Percentiles rank a stretch among this genome's conserved stretches.
These are phyloP conservation scores for Mesocricetus auratus DNA, from an alignment of 2,113 vertebrate genomes.

Conservation along the genomic window DNA sequence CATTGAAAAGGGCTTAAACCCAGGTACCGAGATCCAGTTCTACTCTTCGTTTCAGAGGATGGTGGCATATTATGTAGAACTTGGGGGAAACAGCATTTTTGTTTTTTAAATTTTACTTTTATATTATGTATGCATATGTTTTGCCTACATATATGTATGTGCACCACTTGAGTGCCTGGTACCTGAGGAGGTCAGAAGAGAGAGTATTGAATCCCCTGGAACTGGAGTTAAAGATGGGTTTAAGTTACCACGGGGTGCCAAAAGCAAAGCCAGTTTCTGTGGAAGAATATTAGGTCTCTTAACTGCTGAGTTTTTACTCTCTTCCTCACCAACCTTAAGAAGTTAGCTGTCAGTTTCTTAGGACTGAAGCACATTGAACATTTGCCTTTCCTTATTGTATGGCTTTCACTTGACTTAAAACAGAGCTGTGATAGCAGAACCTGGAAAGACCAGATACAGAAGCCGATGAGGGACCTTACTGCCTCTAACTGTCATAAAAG, in stretches of 20 bases:
- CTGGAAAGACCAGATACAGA: background rate
- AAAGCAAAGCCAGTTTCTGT: background rate
- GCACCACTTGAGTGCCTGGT: background rate
- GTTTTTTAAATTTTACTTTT: background rate
- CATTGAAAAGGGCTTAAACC: background rate
- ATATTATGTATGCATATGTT: background rate
- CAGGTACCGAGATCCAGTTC: background rate
- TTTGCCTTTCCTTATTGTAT: background rate
- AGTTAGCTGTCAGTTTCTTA: background rate
- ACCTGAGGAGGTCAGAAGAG: background rate
- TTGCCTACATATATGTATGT: background rate
- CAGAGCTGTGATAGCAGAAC: background rate
- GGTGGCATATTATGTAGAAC: background rate
- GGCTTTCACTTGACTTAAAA: background rate
- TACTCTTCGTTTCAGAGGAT: fast-evolving
- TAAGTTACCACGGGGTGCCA: background rate
- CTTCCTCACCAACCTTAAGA: background rate
- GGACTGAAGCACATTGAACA: background rate
- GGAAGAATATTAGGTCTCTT: background rate
- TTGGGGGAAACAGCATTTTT: background rate
- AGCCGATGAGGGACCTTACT: background rate
- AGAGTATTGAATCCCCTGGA: background rate
- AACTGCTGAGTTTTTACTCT: background rate
- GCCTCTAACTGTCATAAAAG: background rate
- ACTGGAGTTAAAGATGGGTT: background rate